Base-by-base conservation (phyloP, 2,797 vertebrate genomes). In the Coendou prehensilis region DNA sequence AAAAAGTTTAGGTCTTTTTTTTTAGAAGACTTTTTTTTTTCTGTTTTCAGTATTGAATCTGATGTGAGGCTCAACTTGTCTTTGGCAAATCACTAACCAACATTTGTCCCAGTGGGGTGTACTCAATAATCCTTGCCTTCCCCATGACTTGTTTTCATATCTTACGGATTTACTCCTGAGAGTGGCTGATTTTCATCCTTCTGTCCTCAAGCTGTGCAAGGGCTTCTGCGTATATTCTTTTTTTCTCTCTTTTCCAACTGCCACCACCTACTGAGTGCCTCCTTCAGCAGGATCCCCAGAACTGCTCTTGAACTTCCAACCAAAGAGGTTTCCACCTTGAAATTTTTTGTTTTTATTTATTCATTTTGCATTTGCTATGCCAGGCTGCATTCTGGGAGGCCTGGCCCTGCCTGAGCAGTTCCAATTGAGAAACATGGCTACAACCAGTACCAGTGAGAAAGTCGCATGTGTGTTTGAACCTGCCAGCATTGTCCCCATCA, bases 241-340 rank as follows among this genome's bases (percentile, higher is more conserved):
- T 81, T 33, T 59, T 50, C 41, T 50, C 41, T 85, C 85, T 88
- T 4, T 91, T 90, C 64, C 13, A 75, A 84, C 64, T 20, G 26
- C 80, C 17, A 45, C 56, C 41, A 86, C 73, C 95, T 41, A 57
- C 91, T 63, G 87, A 79, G 9, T 56, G n/a, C 73, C 64, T 73
- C 22, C 67, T 79, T 33, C 50, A 30, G n/a, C 22, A 71, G 87
- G 64, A 52, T 95, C 57, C 63, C 89, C 56, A 90, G 78, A 90
- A 92, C 41, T 33, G 22, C 45, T 56, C 76, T 73, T 79, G 76
- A 50, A 91, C 28, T 84, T 82, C 84, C 41, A 96, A 82, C 45
- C 59, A 80, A 81, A 87, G 45, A 41, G 30, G 67, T 92, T 91
- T 61, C 57, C 52, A 59, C 82, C 87, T 79, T 63, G 5, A 71